These are phyloP conservation scores for Actenoides hombroni DNA, from an alignment of 2,113 vertebrate species.

Conservation along the genomic window DNA sequence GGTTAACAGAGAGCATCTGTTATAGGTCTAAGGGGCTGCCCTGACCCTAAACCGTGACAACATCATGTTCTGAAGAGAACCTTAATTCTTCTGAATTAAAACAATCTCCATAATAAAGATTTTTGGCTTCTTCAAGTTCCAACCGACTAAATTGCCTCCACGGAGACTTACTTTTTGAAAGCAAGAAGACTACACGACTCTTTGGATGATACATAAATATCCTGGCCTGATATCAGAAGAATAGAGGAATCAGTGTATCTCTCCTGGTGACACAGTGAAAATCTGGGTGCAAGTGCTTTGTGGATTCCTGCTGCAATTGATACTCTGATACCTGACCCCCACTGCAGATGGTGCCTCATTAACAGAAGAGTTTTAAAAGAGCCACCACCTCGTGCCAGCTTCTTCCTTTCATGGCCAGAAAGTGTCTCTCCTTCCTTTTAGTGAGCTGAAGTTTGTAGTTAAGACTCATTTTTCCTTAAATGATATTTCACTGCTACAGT, in stretches of 20 bases:
- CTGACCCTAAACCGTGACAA: too few species aligned
- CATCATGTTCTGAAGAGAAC: neutral
- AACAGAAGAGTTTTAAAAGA: neutral
- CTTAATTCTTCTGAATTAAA: neutral
- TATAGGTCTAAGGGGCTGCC: too few species aligned
- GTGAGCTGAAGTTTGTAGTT: neutral
- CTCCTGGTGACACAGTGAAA: neutral
- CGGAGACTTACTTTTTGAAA: neutral
- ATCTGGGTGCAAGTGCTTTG: neutral
- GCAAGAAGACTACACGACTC: neutral
- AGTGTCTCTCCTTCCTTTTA: neutral
- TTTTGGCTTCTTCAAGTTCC: neutral
- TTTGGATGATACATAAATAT: neutral
- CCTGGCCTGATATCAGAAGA: neutral
- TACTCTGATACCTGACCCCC: neutral
- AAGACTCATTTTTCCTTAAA: slow-evolving; percentile 39
- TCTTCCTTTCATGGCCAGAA: neutral
- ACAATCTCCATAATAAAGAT: neutral
- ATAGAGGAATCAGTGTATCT: neutral
- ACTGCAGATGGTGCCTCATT: neutral
- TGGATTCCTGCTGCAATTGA: neutral
- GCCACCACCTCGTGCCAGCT: neutral
- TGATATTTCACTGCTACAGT: slow-evolving; percentile 23
- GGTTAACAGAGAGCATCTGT: too few species aligned
- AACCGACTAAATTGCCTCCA: neutral